Evolutionary conservation across 2,888 invertebrate species (phyloP).

Genomic region (Orthosia cruda): DNA sequence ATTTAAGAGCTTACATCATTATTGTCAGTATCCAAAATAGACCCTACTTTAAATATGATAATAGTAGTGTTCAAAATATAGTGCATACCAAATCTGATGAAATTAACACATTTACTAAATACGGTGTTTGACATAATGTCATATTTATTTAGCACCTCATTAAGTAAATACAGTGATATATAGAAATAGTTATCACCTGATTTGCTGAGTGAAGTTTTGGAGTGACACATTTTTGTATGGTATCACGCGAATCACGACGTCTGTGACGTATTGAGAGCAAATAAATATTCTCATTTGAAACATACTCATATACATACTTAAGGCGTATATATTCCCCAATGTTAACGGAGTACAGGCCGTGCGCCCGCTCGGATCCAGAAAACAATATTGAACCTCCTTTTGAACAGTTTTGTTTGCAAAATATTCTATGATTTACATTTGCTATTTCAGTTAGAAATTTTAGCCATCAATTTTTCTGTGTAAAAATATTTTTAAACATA

Average conservation of each 20-base stretch:
- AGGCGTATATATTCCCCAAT: no score
- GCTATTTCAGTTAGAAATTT: no score
- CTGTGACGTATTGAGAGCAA: neutral
- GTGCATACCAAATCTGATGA: conserved; percentile 12
- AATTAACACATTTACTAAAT: conserved; percentile 18
- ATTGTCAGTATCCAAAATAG: conserved; percentile 5
- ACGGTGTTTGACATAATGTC: conserved; percentile 5
- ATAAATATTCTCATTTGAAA: no score
- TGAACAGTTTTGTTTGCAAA: no score
- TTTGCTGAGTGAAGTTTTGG: neutral
- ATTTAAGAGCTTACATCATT: conserved; percentile 23
- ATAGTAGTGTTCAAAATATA: neutral
- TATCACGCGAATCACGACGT: neutral
- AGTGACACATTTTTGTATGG: neutral
- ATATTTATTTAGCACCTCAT: conserved; percentile 19
- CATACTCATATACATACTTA: no score
- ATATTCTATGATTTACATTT: no score
- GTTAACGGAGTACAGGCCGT: no score
- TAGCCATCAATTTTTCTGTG: no score
- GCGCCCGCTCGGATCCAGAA: no score
- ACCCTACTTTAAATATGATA: neutral
- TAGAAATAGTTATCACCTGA: conserved; percentile 1
- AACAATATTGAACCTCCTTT: no score
- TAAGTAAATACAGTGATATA: neutral
- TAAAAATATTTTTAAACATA: no score